These are phyloP conservation scores for Blastomussa wellsi DNA, from an alignment of 92 coral and sea anemone genomes.

Conservation along the genomic window DNA sequence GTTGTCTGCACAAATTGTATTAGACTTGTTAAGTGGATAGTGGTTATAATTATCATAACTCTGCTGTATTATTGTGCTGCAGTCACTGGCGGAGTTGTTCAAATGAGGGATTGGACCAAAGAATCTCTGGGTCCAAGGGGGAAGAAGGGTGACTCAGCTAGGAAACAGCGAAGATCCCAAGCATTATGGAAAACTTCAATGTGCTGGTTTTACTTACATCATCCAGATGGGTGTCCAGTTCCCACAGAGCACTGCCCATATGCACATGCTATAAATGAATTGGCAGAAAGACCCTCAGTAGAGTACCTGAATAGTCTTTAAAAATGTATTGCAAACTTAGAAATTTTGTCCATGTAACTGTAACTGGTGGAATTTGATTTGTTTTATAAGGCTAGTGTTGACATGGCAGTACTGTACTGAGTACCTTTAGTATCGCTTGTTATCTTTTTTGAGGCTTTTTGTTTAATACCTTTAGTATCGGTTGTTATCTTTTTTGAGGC, in stretches of 20 bases:
- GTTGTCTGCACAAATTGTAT: no score
- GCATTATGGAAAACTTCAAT: conserved; percentile 82
- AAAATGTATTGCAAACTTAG: neutral
- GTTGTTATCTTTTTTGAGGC: no score
- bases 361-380: no score
- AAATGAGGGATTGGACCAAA: conserved; percentile 87
- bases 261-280: conserved; percentile 76
- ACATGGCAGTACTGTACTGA: no score
- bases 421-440: no score
- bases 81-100: conserved; percentile 83
- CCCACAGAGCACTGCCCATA: conserved; percentile 66
- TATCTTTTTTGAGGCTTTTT: no score
- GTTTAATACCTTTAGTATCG: no score
- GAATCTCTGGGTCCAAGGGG: conserved; percentile 65
- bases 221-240: conserved; percentile 93
- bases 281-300: conserved; percentile 66
- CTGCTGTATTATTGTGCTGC: neutral
- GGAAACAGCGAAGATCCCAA: conserved; percentile 52
- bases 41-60: no score
- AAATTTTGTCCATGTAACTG: no score
- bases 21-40: no score
- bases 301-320: conserved; percentile 54
- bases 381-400: no score
- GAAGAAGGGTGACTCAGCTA: conserved; percentile 61
- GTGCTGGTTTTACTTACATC: conserved; percentile 86